Conservation (phyloP, 2,113 vertebrate genomes). For the Nesoenas mayeri region DNA sequence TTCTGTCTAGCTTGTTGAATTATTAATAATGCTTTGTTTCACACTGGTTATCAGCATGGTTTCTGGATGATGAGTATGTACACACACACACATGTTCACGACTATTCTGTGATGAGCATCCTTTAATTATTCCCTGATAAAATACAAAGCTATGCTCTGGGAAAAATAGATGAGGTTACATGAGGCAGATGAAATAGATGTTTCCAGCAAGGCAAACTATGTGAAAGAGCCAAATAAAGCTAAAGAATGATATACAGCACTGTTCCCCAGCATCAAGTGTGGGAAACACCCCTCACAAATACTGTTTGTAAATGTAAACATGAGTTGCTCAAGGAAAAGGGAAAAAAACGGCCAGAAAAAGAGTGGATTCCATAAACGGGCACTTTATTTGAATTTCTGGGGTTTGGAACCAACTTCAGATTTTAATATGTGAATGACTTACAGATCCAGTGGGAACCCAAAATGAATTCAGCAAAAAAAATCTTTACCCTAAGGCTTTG, state of each 20-base stretch:
- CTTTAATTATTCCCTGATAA: background rate
- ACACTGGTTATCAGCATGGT: conserved; percentile 8
- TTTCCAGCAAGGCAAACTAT: background rate
- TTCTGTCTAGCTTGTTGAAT: conserved; percentile 12
- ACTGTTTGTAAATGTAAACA: background rate
- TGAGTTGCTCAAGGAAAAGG: background rate
- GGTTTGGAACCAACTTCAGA: background rate
- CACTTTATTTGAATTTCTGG: background rate
- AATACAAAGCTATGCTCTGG: background rate
- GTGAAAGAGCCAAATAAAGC: background rate
- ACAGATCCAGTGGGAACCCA: background rate
- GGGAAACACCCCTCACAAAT: background rate
- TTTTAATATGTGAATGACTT: background rate
- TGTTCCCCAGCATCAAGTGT: background rate
- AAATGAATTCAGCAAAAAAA: background rate
- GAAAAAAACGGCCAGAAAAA: background rate
- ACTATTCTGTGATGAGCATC: background rate
- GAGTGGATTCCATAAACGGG: background rate
- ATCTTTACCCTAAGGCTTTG: background rate
- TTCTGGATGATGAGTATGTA: conserved; percentile 31
- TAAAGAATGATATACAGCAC: background rate
- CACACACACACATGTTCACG: background rate
- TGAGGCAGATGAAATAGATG: background rate
- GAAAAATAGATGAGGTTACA: background rate
- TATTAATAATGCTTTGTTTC: conserved; percentile 60